Evolutionary conservation across 2,888 invertebrate species (phyloP).

Genomic region (Ganaspis brasiliensis): DNA sequence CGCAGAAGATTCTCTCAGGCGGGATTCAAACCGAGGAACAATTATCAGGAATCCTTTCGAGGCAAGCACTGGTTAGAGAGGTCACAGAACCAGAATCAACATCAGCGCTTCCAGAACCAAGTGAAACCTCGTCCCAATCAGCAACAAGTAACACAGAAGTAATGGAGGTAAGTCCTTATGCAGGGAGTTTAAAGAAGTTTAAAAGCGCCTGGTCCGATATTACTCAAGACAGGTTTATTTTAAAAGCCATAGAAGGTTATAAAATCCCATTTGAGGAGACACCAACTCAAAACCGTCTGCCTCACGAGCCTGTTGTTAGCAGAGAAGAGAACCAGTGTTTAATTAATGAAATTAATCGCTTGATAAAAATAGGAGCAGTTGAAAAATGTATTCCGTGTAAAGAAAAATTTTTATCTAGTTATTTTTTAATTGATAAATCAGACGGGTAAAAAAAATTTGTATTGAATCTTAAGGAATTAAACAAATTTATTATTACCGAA

Average conservation of each 20-base stretch:
- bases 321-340: neutral
- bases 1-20: conserved; percentile 21
- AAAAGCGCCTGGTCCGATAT: neutral
- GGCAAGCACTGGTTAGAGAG: neutral
- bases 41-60: neutral
- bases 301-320: neutral
- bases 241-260: neutral
- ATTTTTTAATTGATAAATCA: conserved; percentile 27
- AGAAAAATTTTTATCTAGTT: neutral
- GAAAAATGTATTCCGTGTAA: neutral
- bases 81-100: neutral
- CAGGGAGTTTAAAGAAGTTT: conserved; percentile 36
- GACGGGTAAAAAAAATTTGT: conserved; percentile 43
- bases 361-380: neutral
- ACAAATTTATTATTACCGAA: conserved; percentile 34
- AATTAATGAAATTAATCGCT: neutral
- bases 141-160: neutral
- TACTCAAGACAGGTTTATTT: neutral
- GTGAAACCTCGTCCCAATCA: neutral
- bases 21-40: conserved; percentile 38
- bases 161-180: neutral
- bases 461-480: conserved; percentile 55
- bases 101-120: neutral
- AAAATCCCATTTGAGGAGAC: neutral
- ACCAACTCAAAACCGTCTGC: neutral